Evolutionary conservation across 2,888 invertebrate species (phyloP).

Genomic region (Rhaphigaster nebulosa): DNA sequence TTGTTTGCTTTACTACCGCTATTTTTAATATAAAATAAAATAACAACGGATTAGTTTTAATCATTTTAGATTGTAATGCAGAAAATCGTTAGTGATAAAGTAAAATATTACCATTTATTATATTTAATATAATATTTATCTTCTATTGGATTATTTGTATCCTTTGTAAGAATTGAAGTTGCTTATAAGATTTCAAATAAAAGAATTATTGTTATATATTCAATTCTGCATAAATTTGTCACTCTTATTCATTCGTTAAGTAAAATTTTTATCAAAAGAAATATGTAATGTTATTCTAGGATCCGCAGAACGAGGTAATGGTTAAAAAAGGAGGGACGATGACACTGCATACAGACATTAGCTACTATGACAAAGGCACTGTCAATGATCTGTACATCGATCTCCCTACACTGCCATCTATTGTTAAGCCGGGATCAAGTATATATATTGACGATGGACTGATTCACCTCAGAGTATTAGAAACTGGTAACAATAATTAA

Average conservation of each 20-base stretch:
- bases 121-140: no score
- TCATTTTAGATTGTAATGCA: no score
- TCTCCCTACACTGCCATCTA: conserved; percentile 94
- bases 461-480: conserved; percentile 89
- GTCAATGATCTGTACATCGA: conserved; percentile 85
- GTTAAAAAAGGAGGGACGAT: conserved; percentile 86
- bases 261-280: background rate
- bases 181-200: background rate
- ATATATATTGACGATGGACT: conserved; percentile 97
- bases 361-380: conserved; percentile 82
- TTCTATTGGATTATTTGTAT: no score
- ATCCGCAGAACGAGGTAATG: conserved; percentile 90
- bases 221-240: no score
- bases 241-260: no score
- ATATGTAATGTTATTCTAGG: conserved; percentile 72
- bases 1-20: no score
- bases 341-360: conserved; percentile 85
- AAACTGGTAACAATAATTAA: conserved; percentile 74
- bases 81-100: no score
- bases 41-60: no score
- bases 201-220: background rate
- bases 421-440: conserved; percentile 85
- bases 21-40: no score
- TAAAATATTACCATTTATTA: no score
- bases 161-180: no score